phyloP scores from a whole-genome alignment of 2,888 invertebrate genomes.

The Drosophila neonasuta region DNA sequence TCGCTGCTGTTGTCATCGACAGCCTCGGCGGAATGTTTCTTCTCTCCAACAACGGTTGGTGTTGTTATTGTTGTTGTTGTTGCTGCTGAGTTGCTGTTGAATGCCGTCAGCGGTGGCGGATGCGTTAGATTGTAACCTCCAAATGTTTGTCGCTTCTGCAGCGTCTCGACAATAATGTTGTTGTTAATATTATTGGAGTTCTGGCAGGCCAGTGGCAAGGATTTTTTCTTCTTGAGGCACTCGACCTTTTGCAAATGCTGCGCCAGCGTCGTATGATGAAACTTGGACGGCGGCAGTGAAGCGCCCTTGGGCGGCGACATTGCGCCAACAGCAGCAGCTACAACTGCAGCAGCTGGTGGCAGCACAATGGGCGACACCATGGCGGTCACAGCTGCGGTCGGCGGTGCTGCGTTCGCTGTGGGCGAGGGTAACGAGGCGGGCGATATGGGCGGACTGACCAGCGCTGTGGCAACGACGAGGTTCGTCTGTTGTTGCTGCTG shows the following conservation, averaged over 20 bases:
- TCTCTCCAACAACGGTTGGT: slow-evolving; percentile 29
- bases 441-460: slow-evolving; percentile 71
- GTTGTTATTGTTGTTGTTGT: slow-evolving; percentile 19
- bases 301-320: slow-evolving; percentile 62
- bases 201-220: slow-evolving; percentile 64
- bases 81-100: slow-evolving; percentile 37
- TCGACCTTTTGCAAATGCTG: slow-evolving; percentile 81
- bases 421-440: slow-evolving; percentile 73
- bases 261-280: slow-evolving; percentile 80
- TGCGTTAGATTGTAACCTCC: slow-evolving; percentile 51
- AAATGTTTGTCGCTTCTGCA: slow-evolving; percentile 37
- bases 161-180: slow-evolving; percentile 35
- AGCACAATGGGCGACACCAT: slow-evolving; percentile 73
- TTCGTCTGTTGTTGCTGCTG: slow-evolving; percentile 36
- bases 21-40: slow-evolving; percentile 79
- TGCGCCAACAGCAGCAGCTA: slow-evolving; percentile 37
- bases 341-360: slow-evolving; percentile 35
- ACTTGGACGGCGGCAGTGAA: slow-evolving; percentile 80
- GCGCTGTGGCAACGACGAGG: slow-evolving; percentile 38
- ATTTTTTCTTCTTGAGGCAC: slow-evolving; percentile 77
- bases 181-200: slow-evolving; percentile 28
- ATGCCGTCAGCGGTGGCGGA: slow-evolving; percentile 70
- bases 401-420: slow-evolving; percentile 50
- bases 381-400: slow-evolving; percentile 65
- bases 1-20: slow-evolving; percentile 69